Evolutionary conservation across 1,140 invertebrate genomes (phyloP), one percentile per base, ranked within the genome.

Genomic region (Sminthurides bifidus): DNA sequence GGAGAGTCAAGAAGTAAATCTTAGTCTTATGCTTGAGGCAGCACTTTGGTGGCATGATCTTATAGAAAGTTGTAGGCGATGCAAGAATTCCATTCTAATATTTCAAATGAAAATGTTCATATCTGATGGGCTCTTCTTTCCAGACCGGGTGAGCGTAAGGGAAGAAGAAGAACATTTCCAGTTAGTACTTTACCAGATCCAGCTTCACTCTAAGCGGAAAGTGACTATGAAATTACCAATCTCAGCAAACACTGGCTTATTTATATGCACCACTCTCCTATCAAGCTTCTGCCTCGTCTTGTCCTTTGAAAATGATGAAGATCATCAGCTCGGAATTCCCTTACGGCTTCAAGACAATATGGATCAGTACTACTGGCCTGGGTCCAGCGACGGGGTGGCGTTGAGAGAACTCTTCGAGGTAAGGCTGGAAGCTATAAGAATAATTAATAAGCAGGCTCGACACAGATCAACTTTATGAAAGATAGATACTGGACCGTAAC

Each of bases 371-470:
- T 52, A 24, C 17, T 53, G 52, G 55, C 24, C 35, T 40, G 3
- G 45, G 14, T 3, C 50, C 15, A 40, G 38, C 17, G 57, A 59
- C 30, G 30, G 35, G 15, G 24, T 33, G 6, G 46, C 52, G 35
- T 59, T 54, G 17, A 54, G 45, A 37, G 57, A 54, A 6, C 46
- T 52, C 17, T 54, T 54, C 30, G 57, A 59, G 52, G 35, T 51
- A 50, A 48, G 10, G 4, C 6, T 38, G 4, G 24, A 26, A 5
- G 12, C 17, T 53, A 33, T 51, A 15, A 15, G 23, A 33, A 52
- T 23, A 21, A 6, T 6, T 52, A 10, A 6, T 24, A 35, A 12
- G 1, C 14, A 40, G n/a, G 37, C 50, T 46, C 14, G 44, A 24
- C 24, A 6, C 21, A 26, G 5, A 26, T 52, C 8, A 17, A 4